Evolutionary conservation across 1,140 invertebrate species (phyloP), one percentile per base, ranked within the genome.

Genomic region (Ericerus pela): DNA sequence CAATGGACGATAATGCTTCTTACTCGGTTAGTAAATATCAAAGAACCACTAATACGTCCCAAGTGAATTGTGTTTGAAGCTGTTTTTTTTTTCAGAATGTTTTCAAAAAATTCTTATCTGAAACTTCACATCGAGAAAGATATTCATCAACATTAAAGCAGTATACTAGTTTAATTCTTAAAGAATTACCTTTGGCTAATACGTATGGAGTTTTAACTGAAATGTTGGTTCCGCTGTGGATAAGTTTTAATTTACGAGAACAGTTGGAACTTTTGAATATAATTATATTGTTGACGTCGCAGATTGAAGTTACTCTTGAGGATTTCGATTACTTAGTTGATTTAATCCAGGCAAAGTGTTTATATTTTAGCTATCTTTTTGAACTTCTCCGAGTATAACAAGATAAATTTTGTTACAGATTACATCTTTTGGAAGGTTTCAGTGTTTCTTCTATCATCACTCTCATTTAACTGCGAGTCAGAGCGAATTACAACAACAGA

Each of bases 401-500:
- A 22, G 11, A 3, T 24, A 24, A 5, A 24, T 47, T 47, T 24
- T 20, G 8, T 38, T 16, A 16, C 26, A 47, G 41, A 47, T 47
- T 14, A 47, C 41, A 22, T 47, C 41, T 2, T 47, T 47, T 24
- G 41, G 41, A 10, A 3, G 41, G 20, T 47, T 24, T 47, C 41
- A 47, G 16, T 47, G 41, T 22, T 47, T 47, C 14, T 47, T 47
- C 14, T 47, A 47, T 14, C 41, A 47, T 24, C 41, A 47, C 26
- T 47, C 41, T 22, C 41, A 47, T 24, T 22, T 47, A 24, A 22
- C 41, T 47, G 20, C 41, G 2, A 47, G 26, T 47, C 41, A 47
- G 20, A 18, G 26, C 3, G 41, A 18, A 24, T 24, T 47, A 16
- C 41, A 47, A 22, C 20, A 47, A 14, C 41, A 47, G 26, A 47